Evolutionary conservation across 2,797 vertebrate species (phyloP), one percentile per base, ranked within the genome.

Genomic region (Salmo trutta): DNA sequence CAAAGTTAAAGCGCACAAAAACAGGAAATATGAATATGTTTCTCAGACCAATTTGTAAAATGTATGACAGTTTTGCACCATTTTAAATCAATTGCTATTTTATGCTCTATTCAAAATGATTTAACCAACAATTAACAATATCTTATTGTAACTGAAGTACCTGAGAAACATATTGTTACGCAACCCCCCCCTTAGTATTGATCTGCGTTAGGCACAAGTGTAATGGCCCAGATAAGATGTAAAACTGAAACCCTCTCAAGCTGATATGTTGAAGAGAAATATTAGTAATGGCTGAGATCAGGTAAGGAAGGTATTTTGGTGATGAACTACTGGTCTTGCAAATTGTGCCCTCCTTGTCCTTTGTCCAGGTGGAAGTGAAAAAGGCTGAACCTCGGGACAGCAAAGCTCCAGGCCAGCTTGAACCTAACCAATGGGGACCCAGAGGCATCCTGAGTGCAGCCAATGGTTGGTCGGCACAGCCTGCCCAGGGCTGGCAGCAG

Each of bases 321-420:
- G 79, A 76, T 81, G 21, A 52, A 83, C 72, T 31, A 71, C 77
- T 78, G 69, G 82, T 88, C 79, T 90, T 87, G 88, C 95, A 96
- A 87, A 95, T 89, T 84, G 78, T 86, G 56, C 74, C 79, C 89
- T 95, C 83, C 93, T 84, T 93, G 93, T 94, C 92, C 96, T 97
- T 96, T 95, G 92, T 96, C 89, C 92, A 99, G 98, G 98, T 99
- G 95, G 98, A 99, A 94, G 98, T 99, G 86, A 99, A 99, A 86
- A 97, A 98, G 21, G 98, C 98, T 0, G 98, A 99, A 74, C 98
- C 98, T 80, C 96, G 98, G 19, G 98, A 99, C 83, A 98, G 95
- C 94, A 99, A 99, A 94, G 96, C 95, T 93, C 97, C 98, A 17
- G 96, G 97, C 84, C 97, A 97, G 12, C 95, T 96, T 1, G 95